Conservation (phyloP, 2,888 invertebrate species). For the Allacma fusca region DNA sequence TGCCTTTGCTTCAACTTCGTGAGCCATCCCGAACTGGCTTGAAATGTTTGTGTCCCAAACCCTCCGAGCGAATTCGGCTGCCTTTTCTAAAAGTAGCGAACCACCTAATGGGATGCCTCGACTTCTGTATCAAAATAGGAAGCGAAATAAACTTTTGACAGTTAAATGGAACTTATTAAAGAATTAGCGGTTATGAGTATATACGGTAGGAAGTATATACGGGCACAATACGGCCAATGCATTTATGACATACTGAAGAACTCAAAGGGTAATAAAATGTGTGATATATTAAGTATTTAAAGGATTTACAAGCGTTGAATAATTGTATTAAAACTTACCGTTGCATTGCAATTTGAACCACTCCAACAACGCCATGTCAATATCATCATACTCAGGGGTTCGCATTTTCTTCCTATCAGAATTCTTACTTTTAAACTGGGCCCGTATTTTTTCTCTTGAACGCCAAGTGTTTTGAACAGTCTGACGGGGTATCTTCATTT, state of each 20-base stretch:
- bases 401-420: neutral
- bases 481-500: neutral
- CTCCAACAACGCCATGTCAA: neutral
- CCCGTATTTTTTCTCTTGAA: neutral
- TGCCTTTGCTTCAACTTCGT: neutral
- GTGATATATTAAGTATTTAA: neutral
- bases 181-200: neutral
- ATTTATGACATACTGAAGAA: too few species aligned
- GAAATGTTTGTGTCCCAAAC: neutral
- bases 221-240: too few species aligned
- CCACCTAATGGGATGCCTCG: constrained; percentile 1
- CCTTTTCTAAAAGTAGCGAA: constrained; percentile 23
- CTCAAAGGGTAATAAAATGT: neutral
- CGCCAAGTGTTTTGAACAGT: neutral
- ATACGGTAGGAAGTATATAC: too few species aligned
- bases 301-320: neutral
- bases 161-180: neutral
- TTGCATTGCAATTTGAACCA: neutral
- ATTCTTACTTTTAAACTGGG: neutral
- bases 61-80: neutral
- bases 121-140: neutral
- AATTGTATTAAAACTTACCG: neutral
- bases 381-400: neutral
- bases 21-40: constrained; percentile 17
- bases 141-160: neutral